Conservation (phyloP, 2,113 vertebrate species). For the Salvator merianae region DNA sequence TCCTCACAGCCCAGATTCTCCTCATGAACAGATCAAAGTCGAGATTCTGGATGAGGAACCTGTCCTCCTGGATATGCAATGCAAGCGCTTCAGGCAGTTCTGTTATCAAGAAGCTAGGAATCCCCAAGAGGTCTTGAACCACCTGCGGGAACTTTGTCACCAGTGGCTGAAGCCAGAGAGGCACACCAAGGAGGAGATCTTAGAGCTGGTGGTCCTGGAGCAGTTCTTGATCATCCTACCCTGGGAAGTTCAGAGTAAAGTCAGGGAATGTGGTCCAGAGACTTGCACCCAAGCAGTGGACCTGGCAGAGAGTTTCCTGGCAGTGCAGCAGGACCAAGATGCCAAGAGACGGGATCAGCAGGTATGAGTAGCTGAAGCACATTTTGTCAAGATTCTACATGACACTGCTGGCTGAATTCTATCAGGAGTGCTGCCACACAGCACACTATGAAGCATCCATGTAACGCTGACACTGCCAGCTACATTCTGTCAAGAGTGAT, state of each 20-base stretch:
- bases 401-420: no score
- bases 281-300: neutral
- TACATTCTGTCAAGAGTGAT: no score
- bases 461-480: no score
- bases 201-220: no score
- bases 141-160: neutral
- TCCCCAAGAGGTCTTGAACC: neutral
- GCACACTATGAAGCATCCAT: no score
- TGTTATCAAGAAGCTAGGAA: neutral
- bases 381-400: no score
- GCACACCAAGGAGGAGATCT: no score
- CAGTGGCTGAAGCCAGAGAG: no score
- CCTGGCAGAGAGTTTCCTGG: neutral
- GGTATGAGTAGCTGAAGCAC: no score
- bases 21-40: neutral
- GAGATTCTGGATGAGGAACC: neutral
- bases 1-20: neutral
- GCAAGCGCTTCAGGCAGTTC: constrained; percentile 4
- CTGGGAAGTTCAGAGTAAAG: neutral
- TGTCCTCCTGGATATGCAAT: neutral
- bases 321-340: neutral
- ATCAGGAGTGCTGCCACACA: no score
- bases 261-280: neutral
- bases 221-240: no score
- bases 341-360: neutral